Evolutionary conservation across 2,888 invertebrate genomes (phyloP), one percentile per base, ranked within the genome.

Genomic region (Diarsia mendica): DNA sequence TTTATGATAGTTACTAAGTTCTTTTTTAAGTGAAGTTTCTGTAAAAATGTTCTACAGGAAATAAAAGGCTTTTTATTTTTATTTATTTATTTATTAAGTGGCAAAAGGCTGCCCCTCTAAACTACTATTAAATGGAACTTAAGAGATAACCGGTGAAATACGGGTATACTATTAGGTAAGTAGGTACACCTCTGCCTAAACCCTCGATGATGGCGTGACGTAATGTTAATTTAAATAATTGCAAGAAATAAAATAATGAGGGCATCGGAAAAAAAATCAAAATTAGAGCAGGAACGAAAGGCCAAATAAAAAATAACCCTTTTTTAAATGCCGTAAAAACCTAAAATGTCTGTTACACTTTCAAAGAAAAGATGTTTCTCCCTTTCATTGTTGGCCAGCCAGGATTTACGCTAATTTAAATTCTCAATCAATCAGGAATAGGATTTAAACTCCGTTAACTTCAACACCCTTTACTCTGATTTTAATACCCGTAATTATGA

Each of bases 401-500:
- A n/a, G 72, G 13, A 55, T 72, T 33, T 6, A 23, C 44, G 55
- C 33, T 63, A 11, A 44, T 49, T 65, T 51, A 23, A 79, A 72
- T 39, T 49, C 33, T 15, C 20, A 20, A 80, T 80, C 49, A 15
- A 67, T 61, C 48, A 44, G 61, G 49, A 67, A 80, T 33, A 55
- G 66, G 49, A 73, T 78, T 49, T 80, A 39, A 60, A 64, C 49
- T 71, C 66, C 53, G 44, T 49, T 33, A 73, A 78, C 28, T 49
- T 79, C 33, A 58, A 49, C 23, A 67, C 23, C 66, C 53, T 67
- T 63, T 49, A 48, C 51, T 77, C 61, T 49, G 53, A 49, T 79
- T 74, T 77, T 78, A 63, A 80, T 33, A 55, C 61, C 80, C 53
- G 48, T 78, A 55, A 73, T 77, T 65, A 51, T 72, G 23, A 49